These are phyloP conservation scores for Drosophila mayaguana DNA, from an alignment of 2,888 invertebrate genomes.

Conservation along the genomic window DNA sequence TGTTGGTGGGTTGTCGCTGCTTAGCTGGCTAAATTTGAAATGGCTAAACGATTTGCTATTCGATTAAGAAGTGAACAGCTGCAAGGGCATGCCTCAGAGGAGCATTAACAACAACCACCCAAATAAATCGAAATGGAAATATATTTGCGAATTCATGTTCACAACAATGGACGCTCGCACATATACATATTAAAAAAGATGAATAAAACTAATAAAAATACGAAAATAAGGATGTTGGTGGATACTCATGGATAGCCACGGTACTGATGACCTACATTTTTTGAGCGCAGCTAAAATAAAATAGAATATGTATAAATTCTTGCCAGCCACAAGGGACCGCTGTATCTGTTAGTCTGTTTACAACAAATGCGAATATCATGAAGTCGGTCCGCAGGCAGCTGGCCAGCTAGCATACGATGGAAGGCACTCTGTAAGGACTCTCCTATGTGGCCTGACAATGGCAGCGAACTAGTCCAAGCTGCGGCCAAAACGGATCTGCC, in stretches of 20 bases:
- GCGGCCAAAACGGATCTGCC: constrained; percentile 60
- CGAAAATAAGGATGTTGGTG: constrained; percentile 45
- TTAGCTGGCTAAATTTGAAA: constrained; percentile 71
- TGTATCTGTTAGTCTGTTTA: constrained; percentile 58
- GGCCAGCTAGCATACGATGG: constrained; percentile 28
- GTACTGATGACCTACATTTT: constrained; percentile 71
- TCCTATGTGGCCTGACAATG: constrained; percentile 54
- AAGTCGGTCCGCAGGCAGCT: constrained; percentile 28
- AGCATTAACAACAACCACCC: constrained; percentile 45
- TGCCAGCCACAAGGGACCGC: constrained; percentile 16
- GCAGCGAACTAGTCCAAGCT: constrained; percentile 35
- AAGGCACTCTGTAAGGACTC: constrained; percentile 64
- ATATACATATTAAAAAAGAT: constrained; percentile 34
- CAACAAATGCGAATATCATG: constrained; percentile 64
- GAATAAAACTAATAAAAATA: constrained; percentile 31
- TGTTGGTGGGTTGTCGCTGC: constrained; percentile 51
- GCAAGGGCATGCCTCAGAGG: constrained; percentile 21
- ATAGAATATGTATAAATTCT: constrained; percentile 40
- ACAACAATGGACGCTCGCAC: constrained; percentile 56
- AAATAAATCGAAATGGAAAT: constrained; percentile 69
- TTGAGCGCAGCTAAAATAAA: constrained; percentile 21
- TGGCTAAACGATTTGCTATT: constrained; percentile 74
- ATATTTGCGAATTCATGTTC: constrained; percentile 76
- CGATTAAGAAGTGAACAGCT: constrained; percentile 70
- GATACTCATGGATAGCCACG: constrained; percentile 44